Percentiles rank a stretch among this genome's conserved stretches.
These are phyloP conservation scores for Oasisia sp. DNA, from an alignment of 2,888 invertebrate genomes.

Conservation along the genomic window DNA sequence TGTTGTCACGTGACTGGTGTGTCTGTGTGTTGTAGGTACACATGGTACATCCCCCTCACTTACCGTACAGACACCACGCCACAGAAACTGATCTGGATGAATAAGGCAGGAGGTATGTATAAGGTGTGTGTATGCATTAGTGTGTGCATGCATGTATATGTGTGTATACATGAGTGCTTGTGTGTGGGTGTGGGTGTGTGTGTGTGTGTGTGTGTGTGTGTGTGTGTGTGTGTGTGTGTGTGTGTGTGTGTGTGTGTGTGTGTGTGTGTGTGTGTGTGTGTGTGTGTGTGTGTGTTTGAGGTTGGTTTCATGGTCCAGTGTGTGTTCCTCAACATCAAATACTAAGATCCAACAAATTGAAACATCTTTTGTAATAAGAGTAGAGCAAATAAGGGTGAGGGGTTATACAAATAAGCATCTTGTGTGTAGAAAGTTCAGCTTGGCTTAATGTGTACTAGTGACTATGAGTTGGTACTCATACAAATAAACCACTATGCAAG, in stretches of 20 bases:
- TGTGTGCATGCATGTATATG: too few relatives aligned
- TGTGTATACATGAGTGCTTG: too few relatives aligned
- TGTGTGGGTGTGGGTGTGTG: too few relatives aligned
- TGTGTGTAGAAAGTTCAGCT: background rate
- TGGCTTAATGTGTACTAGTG: background rate
- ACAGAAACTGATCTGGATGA: conserved; percentile 32
- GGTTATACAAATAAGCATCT: too few relatives aligned
- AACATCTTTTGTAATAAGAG: too few relatives aligned
- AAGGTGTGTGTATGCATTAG: too few relatives aligned
- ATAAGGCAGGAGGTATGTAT: conserved; percentile 29
- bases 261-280: background rate
- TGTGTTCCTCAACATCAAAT: background rate
- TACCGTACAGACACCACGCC: conserved; percentile 37
- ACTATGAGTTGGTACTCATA: background rate
- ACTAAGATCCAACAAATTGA: too few relatives aligned
- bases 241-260: background rate
- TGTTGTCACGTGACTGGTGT: background rate
- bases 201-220: too few relatives aligned
- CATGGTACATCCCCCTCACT: conserved; percentile 45
- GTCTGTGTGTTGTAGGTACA: conserved; percentile 38
- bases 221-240: too few relatives aligned
- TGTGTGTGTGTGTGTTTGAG: background rate
- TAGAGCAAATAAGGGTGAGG: too few relatives aligned
- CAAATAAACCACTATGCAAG: background rate
- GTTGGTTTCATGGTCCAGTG: background rate